phyloP scores from a whole-genome alignment of 1,140 invertebrate genomes.

The Yoshiicerus persimilis region DNA sequence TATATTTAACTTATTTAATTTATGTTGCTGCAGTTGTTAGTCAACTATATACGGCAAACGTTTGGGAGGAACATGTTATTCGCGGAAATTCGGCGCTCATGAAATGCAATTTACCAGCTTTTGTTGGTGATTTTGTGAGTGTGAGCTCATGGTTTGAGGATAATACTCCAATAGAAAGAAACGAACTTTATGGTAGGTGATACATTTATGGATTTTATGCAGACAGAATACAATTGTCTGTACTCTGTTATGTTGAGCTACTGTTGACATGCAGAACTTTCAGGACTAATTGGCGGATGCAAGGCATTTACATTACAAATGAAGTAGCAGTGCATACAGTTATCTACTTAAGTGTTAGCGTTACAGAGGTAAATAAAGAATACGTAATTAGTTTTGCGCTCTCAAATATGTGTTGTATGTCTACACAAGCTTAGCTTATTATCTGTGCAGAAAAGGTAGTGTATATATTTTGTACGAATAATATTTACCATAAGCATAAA shows the following conservation, averaged over 20 bases:
- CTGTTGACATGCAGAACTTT: not conserved
- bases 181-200: conserved; percentile 45
- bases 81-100: conserved; percentile 60
- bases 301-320: not conserved
- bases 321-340: not conserved
- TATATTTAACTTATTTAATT: not conserved
- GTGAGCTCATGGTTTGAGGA: conserved; percentile 58
- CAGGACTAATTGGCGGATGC: not conserved
- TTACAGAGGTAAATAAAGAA: not conserved
- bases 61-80: conserved; percentile 89
- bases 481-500: not conserved
- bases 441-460: not conserved
- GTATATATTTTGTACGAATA: not conserved
- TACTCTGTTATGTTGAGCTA: not conserved
- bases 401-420: not conserved
- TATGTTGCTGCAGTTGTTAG: conserved; percentile 68
- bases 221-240: not conserved
- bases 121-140: conserved; percentile 58
- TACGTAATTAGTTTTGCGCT: not conserved
- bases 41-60: conserved; percentile 82
- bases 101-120: conserved; percentile 58
- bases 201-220: not conserved
- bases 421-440: no score
- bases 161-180: conserved; percentile 58
- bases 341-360: not conserved